These are phyloP conservation scores for Solea solea DNA, from an alignment of 2,113 vertebrate genomes.

Conservation along the genomic window DNA sequence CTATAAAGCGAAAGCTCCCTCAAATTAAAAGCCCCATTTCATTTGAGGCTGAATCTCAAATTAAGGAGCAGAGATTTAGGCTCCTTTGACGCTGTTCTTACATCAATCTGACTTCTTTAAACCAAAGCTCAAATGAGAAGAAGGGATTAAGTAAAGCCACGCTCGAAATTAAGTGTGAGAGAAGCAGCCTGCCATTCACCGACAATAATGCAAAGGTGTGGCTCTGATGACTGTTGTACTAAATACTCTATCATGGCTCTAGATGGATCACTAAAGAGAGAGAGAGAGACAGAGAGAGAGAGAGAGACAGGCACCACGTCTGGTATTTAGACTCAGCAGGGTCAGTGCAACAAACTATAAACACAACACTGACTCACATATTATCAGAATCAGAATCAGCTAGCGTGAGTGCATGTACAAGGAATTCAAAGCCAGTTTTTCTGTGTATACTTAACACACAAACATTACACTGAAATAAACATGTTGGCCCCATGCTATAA, in stretches of 20 bases:
- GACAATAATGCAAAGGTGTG: background rate
- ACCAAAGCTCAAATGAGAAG: conserved; percentile 51
- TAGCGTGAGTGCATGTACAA: no score
- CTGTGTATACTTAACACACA: no score
- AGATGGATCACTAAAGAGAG: background rate
- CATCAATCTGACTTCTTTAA: conserved; percentile 47
- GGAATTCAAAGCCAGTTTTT: no score
- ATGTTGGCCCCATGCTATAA: no score
- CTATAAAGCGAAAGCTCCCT: conserved; percentile 48
- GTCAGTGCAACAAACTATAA: background rate
- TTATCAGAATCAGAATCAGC: no score
- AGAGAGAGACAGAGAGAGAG: background rate
- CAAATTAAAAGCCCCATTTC: conserved; percentile 55
- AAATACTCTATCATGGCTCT: conserved; percentile 10
- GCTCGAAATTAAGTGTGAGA: conserved; percentile 50
- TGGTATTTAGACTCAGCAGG: background rate
- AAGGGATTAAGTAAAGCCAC: conserved; percentile 44
- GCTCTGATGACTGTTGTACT: background rate
- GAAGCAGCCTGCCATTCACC: background rate
- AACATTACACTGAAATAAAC: no score
- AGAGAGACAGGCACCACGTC: background rate
- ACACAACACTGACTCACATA: background rate
- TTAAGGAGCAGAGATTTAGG: conserved; percentile 54
- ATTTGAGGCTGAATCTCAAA: conserved; percentile 61
- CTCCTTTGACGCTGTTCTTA: conserved; percentile 40